phyloP scores from a whole-genome alignment of 2,113 vertebrate genomes.

The Solea senegalensis region DNA sequence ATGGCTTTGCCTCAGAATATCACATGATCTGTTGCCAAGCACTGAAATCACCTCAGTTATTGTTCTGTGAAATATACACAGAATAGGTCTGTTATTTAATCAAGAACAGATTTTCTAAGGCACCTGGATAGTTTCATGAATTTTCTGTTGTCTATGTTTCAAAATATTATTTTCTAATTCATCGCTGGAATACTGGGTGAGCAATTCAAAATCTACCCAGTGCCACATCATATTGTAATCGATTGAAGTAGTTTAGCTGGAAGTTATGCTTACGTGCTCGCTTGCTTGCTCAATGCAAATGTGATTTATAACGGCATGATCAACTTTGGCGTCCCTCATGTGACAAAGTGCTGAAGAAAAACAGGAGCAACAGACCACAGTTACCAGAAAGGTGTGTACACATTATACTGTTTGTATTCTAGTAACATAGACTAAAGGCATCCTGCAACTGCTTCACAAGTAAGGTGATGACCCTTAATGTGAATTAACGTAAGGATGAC shows the following conservation, averaged over 20 bases:
- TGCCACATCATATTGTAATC: neutral
- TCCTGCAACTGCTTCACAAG: neutral
- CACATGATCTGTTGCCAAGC: conserved; percentile 24
- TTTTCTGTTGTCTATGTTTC: neutral
- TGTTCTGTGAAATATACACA: conserved; percentile 5
- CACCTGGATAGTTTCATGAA: neutral
- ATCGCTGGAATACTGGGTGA: neutral
- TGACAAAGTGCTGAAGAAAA: conserved; percentile 17
- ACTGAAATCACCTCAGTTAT: conserved; percentile 17
- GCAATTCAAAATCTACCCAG: neutral
- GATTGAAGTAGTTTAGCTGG: neutral
- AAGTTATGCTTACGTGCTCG: neutral
- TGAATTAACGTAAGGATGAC: neutral
- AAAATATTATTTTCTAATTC: neutral
- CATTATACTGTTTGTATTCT: neutral
- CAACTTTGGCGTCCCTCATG: neutral
- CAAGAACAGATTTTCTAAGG: neutral
- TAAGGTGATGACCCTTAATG: neutral
- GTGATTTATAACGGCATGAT: neutral
- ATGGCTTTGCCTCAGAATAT: conserved; percentile 26
- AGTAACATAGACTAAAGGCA: neutral
- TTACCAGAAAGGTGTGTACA: conserved; percentile 19
- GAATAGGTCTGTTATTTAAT: neutral
- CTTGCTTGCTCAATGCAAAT: neutral
- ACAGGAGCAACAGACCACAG: conserved; percentile 10